Evolutionary conservation across 2,797 vertebrate genomes (phyloP).

Genomic region (Trachops cirrhosus): DNA sequence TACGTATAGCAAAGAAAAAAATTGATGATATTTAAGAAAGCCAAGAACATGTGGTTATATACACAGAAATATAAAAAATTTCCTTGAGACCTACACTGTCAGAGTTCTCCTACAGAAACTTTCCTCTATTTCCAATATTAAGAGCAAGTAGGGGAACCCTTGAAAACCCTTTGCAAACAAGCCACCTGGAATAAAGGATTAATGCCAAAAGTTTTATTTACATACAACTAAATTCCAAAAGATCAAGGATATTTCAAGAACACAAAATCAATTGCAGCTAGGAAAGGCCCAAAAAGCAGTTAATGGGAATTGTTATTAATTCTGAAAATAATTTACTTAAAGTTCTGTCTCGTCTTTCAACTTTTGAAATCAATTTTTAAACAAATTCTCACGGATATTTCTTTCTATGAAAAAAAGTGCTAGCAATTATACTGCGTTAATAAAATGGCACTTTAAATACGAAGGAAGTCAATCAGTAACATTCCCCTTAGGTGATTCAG

Average conservation of each 20-base stretch:
- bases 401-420: neutral
- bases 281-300: neutral
- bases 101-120: neutral
- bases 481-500: neutral
- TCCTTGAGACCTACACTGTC: neutral
- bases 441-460: neutral
- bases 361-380: slow-evolving; percentile 6
- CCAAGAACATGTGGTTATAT: slow-evolving; percentile 14
- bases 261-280: neutral
- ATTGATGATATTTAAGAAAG: slow-evolving; percentile 29
- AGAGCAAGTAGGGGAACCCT: neutral
- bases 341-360: neutral
- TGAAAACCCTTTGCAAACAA: neutral
- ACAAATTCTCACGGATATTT: neutral
- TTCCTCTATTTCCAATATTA: neutral
- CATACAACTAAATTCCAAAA: neutral
- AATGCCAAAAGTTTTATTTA: neutral
- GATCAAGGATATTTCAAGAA: neutral
- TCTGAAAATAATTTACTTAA: neutral
- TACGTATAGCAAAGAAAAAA: neutral
- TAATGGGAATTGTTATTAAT: neutral
- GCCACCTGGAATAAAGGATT: neutral
- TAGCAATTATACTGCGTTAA: neutral
- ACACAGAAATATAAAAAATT: neutral
- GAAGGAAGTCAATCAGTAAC: neutral